A percentile compares a stretch with the other conserved stretches of the same genome.
Conservation (phyloP, 2,113 vertebrate species). For the Motacilla alba region DNA sequence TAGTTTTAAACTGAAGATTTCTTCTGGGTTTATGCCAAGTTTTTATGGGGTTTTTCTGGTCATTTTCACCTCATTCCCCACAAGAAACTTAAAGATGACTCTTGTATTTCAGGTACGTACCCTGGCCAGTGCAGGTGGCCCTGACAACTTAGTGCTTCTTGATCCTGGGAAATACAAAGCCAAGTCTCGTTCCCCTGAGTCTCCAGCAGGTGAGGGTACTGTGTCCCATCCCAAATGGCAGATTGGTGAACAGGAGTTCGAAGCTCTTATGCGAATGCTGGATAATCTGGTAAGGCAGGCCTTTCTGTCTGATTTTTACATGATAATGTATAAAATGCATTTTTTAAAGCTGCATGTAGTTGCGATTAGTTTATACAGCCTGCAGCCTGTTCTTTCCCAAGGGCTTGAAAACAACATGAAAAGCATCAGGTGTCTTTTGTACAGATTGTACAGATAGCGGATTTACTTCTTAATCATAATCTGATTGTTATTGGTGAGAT, state of each 20-base stretch:
- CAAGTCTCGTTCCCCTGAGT: slow-evolving; percentile 82
- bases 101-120: slow-evolving; percentile 86
- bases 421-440: background rate
- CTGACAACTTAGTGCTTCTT: slow-evolving; percentile 94
- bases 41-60: accelerated
- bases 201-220: slow-evolving; percentile 77
- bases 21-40: background rate
- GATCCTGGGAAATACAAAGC: slow-evolving; percentile 93
- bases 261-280: slow-evolving; percentile 98
- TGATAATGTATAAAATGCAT: background rate
- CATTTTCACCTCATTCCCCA: background rate
- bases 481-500: background rate
- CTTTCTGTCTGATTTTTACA: background rate
- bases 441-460: background rate
- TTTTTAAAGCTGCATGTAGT: background rate
- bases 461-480: background rate
- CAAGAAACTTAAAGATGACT: background rate
- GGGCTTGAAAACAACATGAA: background rate
- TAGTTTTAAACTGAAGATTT: background rate
- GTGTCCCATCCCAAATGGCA: slow-evolving; percentile 86
- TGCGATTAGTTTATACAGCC: background rate
- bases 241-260: slow-evolving; percentile 96
- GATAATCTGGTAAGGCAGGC: slow-evolving; percentile 92
- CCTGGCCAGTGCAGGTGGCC: slow-evolving; percentile 92
- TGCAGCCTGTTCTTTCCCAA: background rate